A percentile compares a stretch with the other conserved stretches of the same genome.
Conservation (phyloP, 2,888 invertebrate genomes). For the Colletes collaris region DNA sequence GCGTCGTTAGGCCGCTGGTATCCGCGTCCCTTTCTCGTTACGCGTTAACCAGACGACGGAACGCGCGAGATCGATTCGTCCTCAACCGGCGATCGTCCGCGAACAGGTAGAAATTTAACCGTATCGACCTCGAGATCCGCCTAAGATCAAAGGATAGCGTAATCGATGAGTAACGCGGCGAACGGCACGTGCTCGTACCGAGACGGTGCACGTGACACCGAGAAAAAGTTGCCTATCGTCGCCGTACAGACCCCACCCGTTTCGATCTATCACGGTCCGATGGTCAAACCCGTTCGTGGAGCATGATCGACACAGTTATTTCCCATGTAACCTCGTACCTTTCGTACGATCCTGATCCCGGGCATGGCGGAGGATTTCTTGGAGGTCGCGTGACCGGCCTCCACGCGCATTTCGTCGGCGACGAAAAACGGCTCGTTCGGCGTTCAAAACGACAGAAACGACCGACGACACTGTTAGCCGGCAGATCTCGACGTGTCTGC, state of each 20-base stretch:
- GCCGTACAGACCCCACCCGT: neutral
- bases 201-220: conserved; percentile 31
- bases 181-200: conserved; percentile 23
- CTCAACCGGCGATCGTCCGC: neutral
- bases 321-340: conserved; percentile 56
- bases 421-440: neutral
- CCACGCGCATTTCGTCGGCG: conserved; percentile 34
- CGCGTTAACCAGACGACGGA: neutral
- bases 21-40: neutral
- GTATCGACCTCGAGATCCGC: neutral
- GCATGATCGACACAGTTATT: neutral
- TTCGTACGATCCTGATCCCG: conserved; percentile 69
- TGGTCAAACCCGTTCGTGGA: neutral
- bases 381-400: neutral
- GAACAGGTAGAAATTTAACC: neutral
- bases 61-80: neutral
- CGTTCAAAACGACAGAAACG: conserved; percentile 11
- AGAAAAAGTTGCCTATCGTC: neutral
- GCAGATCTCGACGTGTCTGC: conserved; percentile 2
- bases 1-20: neutral
- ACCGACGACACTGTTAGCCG: conserved; percentile 25
- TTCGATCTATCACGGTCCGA: neutral
- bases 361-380: conserved; percentile 65
- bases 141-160: conserved; percentile 31
- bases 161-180: conserved; percentile 37